A percentile compares a stretch with the other conserved stretches of the same genome.
Conservation (phyloP, 2,888 invertebrate species). For the Rhorus exstirpatorius region DNA sequence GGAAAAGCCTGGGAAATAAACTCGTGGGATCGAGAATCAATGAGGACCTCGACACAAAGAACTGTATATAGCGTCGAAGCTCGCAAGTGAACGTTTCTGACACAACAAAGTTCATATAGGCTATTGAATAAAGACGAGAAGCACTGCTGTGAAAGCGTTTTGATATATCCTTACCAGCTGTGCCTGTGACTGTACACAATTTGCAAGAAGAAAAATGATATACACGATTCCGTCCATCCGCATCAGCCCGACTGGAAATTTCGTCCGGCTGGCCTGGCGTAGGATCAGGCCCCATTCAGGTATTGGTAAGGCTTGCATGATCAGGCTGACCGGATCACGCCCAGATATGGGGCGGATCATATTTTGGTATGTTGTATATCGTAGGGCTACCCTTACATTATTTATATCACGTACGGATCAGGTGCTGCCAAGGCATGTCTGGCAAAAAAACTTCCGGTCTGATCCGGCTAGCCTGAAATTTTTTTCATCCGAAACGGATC, state of each 20-base stretch:
- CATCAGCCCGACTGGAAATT: constrained; percentile 36
- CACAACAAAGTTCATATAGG: constrained; percentile 27
- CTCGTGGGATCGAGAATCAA: constrained; percentile 29
- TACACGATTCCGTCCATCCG: constrained; percentile 34
- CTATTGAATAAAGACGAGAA: constrained; percentile 32
- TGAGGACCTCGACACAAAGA: constrained; percentile 26
- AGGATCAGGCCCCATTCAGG: too few relatives aligned
- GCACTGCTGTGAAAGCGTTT: background rate
- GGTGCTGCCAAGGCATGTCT: too few relatives aligned
- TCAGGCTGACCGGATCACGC: too few relatives aligned
- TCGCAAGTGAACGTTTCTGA: constrained; percentile 43
- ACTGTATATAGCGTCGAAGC: constrained; percentile 3
- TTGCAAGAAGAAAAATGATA: constrained; percentile 54
- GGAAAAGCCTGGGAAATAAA: background rate
- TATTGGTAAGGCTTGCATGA: too few relatives aligned
- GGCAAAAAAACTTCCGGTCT: too few relatives aligned
- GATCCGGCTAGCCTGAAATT: too few relatives aligned
- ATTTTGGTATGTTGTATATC: too few relatives aligned
- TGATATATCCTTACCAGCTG: constrained; percentile 46
- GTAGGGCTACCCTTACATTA: too few relatives aligned
- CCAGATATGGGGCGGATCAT: too few relatives aligned
- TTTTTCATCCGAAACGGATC: too few relatives aligned
- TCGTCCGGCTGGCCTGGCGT: too few relatives aligned
- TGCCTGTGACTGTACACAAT: constrained; percentile 58
- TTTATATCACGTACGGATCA: too few relatives aligned